Percentiles rank a stretch among this genome's conserved stretches.
Evolutionary conservation across 2,113 vertebrate genomes (phyloP).

Genomic region (Urocynchramus pylzowi): DNA sequence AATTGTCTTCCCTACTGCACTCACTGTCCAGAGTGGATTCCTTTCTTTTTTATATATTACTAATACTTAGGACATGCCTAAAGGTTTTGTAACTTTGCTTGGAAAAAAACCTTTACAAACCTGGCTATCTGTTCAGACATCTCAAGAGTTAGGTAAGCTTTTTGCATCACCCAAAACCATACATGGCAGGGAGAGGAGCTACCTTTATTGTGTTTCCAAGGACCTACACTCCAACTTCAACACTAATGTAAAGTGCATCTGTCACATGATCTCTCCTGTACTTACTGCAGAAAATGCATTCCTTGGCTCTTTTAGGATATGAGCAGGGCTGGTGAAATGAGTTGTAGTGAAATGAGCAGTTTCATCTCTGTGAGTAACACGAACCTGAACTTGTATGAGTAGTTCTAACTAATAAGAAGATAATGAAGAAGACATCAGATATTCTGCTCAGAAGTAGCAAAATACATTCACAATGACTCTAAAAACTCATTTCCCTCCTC

Average conservation of each 20-base stretch:
- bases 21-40: not conserved
- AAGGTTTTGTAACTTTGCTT: not conserved
- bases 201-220: not conserved
- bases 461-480: not conserved
- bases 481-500: not conserved
- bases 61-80: not conserved
- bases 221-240: not conserved
- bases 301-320: not conserved
- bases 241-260: no score
- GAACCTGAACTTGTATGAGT: not conserved
- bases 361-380: not conserved
- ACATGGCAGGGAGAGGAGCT: not conserved
- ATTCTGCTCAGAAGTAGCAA: not conserved
- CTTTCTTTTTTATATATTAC: not conserved
- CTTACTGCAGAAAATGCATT: not conserved
- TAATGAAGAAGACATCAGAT: not conserved
- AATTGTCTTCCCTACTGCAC: not conserved
- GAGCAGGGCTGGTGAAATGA: not conserved
- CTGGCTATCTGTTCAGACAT: not conserved
- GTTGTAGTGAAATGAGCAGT: not conserved
- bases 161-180: not conserved
- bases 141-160: not conserved
- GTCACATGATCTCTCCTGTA: not conserved
- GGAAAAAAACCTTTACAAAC: not conserved
- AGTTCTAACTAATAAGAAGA: not conserved